phyloP scores from a whole-genome alignment of 2,797 vertebrate species.

The Lycodopsis pacificus region DNA sequence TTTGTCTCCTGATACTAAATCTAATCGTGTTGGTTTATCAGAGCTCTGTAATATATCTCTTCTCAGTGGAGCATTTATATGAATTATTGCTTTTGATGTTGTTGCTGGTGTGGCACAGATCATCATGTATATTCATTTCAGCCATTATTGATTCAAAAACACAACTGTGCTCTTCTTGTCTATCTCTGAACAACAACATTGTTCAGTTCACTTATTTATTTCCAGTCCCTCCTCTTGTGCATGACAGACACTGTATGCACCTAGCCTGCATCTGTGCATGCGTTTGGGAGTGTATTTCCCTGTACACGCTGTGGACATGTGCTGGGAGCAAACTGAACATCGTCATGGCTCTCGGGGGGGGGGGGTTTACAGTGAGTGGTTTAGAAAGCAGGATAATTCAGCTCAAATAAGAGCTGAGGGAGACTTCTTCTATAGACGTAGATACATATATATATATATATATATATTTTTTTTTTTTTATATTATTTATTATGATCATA shows the following conservation, averaged over 20 bases:
- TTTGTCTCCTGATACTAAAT: constrained; percentile 30
- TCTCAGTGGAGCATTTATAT: constrained; percentile 28
- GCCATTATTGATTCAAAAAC: constrained; percentile 45
- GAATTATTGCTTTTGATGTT: constrained; percentile 49
- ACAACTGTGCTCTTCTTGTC: constrained; percentile 14
- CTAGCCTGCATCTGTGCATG: constrained; percentile 11
- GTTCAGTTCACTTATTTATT: constrained; percentile 5
- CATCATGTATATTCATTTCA: constrained; percentile 44
- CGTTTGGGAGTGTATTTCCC: constrained; percentile 39
- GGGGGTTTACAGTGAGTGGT: background rate
- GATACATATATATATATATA: no score
- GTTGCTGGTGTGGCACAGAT: constrained; percentile 37
- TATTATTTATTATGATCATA: background rate
- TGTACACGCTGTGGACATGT: constrained; percentile 27
- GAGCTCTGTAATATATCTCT: constrained; percentile 37
- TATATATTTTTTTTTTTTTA: background rate
- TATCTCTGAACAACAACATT: constrained; percentile 25
- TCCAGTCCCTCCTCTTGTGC: background rate
- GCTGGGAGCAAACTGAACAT: constrained; percentile 42
- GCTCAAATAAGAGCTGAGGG: background rate
- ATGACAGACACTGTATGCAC: background rate
- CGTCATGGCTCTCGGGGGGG: constrained; percentile 33
- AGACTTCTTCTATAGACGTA: background rate
- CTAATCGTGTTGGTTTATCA: constrained; percentile 36
- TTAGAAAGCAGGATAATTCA: constrained; percentile 30